phyloP scores from a whole-genome alignment of 2,888 invertebrate genomes.

The Cephus sareptanus region DNA sequence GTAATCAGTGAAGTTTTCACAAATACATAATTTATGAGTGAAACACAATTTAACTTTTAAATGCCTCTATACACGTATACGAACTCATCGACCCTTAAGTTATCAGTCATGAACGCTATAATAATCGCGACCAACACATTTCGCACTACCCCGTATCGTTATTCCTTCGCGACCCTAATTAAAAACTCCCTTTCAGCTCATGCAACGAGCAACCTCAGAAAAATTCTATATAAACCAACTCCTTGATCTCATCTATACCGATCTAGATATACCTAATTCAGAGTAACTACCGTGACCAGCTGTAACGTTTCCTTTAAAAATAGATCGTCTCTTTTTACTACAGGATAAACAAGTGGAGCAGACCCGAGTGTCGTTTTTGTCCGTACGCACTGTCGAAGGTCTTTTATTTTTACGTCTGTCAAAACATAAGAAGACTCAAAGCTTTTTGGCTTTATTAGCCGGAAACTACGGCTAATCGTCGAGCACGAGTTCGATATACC shows the following conservation, averaged over 20 bases:
- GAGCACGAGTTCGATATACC: neutral
- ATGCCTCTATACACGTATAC: slow-evolving; percentile 30
- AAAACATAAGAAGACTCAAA: neutral
- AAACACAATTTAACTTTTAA: slow-evolving; percentile 53
- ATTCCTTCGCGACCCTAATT: neutral
- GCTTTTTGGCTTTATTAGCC: neutral
- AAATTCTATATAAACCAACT: neutral
- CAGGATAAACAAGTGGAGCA: neutral
- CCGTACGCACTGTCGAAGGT: neutral
- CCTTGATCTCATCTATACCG: neutral
- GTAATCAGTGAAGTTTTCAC: slow-evolving; percentile 25
- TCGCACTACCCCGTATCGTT: slow-evolving; percentile 30
- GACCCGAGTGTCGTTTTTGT: neutral
- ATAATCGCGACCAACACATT: slow-evolving; percentile 43
- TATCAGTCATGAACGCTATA: slow-evolving; percentile 42
- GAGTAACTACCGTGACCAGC: neutral
- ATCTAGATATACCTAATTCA: neutral
- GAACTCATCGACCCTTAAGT: slow-evolving; percentile 38
- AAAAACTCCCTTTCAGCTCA: neutral
- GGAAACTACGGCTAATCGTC: neutral
- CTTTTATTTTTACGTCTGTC: neutral
- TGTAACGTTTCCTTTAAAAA: neutral
- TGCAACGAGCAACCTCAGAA: neutral
- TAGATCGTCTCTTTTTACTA: neutral
- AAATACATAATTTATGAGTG: slow-evolving; percentile 48